Conservation (phyloP, 2,797 vertebrate species). For the Gallinago nigripennis region DNA sequence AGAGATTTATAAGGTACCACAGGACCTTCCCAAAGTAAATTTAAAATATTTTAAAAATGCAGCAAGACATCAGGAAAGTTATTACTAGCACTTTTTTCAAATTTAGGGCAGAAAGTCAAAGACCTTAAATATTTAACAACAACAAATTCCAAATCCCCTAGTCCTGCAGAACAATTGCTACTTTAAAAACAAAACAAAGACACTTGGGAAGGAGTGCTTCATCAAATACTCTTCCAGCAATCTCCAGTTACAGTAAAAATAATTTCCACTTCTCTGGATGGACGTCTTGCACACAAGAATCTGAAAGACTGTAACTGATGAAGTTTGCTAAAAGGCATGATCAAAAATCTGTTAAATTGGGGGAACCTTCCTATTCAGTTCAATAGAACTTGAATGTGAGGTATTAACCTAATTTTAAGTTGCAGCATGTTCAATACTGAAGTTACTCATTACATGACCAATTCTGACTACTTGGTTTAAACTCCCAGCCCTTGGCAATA, state of each 20-base stretch:
- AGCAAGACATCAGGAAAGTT: neutral
- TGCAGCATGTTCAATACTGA: neutral
- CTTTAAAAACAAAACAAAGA: neutral
- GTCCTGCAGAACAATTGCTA: neutral
- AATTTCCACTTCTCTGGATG: neutral
- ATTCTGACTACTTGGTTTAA: neutral
- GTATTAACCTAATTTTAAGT: neutral
- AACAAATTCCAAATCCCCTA: neutral
- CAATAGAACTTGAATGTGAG: neutral
- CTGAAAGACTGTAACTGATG: neutral
- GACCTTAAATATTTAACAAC: neutral
- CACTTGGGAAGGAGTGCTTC: neutral
- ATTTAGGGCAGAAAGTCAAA: neutral
- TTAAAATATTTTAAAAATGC: neutral
- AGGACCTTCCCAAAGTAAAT: slow-evolving; percentile 9
- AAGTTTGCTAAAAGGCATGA: neutral
- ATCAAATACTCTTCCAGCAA: neutral
- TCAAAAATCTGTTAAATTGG: neutral
- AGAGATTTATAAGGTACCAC: slow-evolving; percentile 31
- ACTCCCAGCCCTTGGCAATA: neutral
- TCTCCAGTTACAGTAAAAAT: neutral
- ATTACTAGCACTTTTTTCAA: neutral
- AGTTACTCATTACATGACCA: neutral
- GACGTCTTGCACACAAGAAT: neutral
- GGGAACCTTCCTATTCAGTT: neutral